phyloP scores from a whole-genome alignment of 2,113 vertebrate species.

The Poecile atricapillus region DNA sequence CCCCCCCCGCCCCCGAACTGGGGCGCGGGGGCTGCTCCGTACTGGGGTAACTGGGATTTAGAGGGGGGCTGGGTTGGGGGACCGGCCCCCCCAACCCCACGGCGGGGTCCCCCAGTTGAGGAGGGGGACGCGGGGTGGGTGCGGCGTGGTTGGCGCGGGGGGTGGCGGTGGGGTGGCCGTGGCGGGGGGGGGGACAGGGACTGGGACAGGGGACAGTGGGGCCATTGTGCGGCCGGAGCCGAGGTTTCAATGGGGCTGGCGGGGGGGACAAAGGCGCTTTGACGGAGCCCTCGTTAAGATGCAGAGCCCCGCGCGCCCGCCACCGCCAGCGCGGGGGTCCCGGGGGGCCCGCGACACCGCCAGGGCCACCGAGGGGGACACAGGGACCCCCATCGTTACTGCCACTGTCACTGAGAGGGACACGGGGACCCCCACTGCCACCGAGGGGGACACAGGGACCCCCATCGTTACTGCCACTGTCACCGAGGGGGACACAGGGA shows the following conservation, averaged over 20 bases:
- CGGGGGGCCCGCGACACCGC: neutral
- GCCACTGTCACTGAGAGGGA: rapidly evolving
- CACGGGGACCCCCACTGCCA: neutral
- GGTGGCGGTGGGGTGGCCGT: no score
- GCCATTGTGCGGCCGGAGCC: no score
- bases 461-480: neutral
- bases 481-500: neutral
- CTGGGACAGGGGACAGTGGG: no score
- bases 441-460: neutral
- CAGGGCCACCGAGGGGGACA: neutral
- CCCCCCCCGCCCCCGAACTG: neutral
- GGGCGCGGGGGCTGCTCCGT: no score
- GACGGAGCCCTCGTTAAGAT: neutral
- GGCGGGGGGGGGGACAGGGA: no score
- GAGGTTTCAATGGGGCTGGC: neutral
- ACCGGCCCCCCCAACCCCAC: no score
- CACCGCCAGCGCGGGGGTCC: neutral
- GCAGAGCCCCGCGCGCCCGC: neutral
- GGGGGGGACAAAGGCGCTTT: neutral
- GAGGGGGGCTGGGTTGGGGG: no score
- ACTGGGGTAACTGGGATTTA: no score
- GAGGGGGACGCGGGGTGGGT: no score
- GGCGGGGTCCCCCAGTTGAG: no score
- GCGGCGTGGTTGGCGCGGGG: no score
- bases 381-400: neutral